Percentiles rank a stretch among this genome's conserved stretches.
These are phyloP conservation scores for Siniperca knerii DNA, from an alignment of 2,113 vertebrate genomes.

Conservation along the genomic window DNA sequence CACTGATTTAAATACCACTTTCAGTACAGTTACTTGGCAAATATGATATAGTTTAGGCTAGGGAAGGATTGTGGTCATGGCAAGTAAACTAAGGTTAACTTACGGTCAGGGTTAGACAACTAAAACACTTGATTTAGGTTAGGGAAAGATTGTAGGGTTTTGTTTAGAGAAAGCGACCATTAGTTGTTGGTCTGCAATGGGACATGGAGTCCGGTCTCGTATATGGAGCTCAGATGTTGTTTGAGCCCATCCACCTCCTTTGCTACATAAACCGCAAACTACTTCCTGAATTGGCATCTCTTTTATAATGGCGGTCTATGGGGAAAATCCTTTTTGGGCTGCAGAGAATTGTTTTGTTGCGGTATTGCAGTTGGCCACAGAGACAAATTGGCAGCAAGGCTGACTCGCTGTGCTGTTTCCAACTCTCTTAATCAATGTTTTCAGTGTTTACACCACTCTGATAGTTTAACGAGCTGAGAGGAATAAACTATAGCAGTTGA, in stretches of 20 bases:
- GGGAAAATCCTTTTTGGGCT: not conserved
- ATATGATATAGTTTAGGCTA: not conserved
- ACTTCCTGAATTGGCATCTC: not conserved
- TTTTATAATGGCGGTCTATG: not conserved
- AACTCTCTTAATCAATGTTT: not conserved
- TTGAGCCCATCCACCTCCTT: not conserved
- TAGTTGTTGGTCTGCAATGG: not conserved
- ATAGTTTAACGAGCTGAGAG: slow-evolving; percentile 2
- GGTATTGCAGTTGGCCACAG: not conserved
- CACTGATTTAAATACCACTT: too few relatives aligned
- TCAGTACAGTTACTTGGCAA: not conserved
- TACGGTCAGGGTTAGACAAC: not conserved
- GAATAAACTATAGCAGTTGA: not conserved
- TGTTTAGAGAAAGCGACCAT: too few relatives aligned
- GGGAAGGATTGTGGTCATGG: not conserved
- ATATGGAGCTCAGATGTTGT: not conserved
- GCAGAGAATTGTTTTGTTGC: not conserved
- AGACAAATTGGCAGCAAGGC: not conserved
- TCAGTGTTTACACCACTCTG: not conserved
- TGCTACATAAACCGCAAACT: not conserved
- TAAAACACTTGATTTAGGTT: not conserved
- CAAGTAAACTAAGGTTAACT: not conserved
- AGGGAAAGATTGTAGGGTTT: not conserved
- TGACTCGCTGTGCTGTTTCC: not conserved
- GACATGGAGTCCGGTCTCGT: not conserved